A percentile compares a stretch with the other conserved stretches of the same genome.
Conservation (phyloP, 2,888 invertebrate genomes). For the Troglohyphantes excavatus region DNA sequence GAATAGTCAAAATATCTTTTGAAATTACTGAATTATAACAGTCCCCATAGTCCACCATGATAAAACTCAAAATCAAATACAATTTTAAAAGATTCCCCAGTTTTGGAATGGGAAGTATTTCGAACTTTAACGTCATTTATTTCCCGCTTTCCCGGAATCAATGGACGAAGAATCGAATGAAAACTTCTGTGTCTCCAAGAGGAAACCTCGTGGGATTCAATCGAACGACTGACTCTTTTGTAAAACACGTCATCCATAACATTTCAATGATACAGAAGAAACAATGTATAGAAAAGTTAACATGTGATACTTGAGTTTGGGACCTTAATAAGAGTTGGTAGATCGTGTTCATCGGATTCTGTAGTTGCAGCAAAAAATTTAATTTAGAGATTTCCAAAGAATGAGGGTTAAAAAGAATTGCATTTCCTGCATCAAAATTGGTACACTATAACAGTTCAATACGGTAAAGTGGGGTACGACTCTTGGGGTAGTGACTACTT, state of each 20-base stretch:
- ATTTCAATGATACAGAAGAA: slow-evolving; percentile 18
- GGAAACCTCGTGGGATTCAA: not conserved
- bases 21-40: no score
- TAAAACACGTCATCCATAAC: slow-evolving; percentile 10
- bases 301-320: slow-evolving; percentile 26
- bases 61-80: not conserved
- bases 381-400: no score
- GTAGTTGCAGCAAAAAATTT: not conserved
- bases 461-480: no score
- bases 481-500: no score
- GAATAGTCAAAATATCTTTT: no score
- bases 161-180: not conserved
- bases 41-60: no score
- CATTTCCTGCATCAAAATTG: no score
- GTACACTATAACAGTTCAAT: no score
- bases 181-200: not conserved
- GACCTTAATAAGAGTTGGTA: slow-evolving; percentile 12
- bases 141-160: not conserved
- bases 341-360: slow-evolving; percentile 11
- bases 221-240: not conserved
- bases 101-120: not conserved
- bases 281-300: slow-evolving; percentile 16
- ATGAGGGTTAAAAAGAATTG: no score
- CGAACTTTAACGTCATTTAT: not conserved
- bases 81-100: slow-evolving; percentile 14